Evolutionary conservation across 2,888 invertebrate genomes (phyloP), one percentile per base, ranked within the genome.

Genomic region (Philereme transversata): DNA sequence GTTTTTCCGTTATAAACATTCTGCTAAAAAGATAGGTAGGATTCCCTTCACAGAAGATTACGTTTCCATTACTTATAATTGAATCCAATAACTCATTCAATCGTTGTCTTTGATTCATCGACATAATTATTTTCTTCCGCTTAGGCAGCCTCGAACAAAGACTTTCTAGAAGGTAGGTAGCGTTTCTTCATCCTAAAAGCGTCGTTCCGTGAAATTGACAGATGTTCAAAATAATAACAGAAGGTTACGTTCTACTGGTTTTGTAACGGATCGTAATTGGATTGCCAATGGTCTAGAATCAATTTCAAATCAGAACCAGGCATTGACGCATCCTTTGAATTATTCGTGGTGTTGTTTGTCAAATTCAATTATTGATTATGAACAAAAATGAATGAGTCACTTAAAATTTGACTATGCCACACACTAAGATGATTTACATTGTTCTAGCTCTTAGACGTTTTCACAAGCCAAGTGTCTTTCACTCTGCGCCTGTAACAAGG

Each of bases 91-190:
- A 77, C 70, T 74, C 73, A 76, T 74, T 66, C 70, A 70, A 72
- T 69, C 69, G 70, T 75, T 79, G 68, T 76, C 70, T 78, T 77
- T 78, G 77, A 82, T 81, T 81, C 77, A 69, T 79, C 75, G 70
- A 69, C 68, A 76, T 82, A 87, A 87, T 87, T 86, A 86, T 86
- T 86, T 84, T 85, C 83, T 84, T 87, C 79, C 86, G 85, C 83
- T 83, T 75, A 86, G 85, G 75, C 82, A 81, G 75, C 67, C 70
- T 59, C 65, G 79, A 83, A 87, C 86, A 86, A 86, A 87, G 84
- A 76, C 75, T 73, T 70, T 73, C 75, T 75, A 74, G 71, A 74
- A 76, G 75, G 76, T 78, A 67, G 73, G 71, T 71, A 71, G 71
- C 78, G 76, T 80, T 80, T 75, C 81, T 81, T 78, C 75, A 75